A percentile compares a stretch with the other conserved stretches of the same genome.
Evolutionary conservation across 2,113 vertebrate species (phyloP).

Genomic region (Labrus mixtus): DNA sequence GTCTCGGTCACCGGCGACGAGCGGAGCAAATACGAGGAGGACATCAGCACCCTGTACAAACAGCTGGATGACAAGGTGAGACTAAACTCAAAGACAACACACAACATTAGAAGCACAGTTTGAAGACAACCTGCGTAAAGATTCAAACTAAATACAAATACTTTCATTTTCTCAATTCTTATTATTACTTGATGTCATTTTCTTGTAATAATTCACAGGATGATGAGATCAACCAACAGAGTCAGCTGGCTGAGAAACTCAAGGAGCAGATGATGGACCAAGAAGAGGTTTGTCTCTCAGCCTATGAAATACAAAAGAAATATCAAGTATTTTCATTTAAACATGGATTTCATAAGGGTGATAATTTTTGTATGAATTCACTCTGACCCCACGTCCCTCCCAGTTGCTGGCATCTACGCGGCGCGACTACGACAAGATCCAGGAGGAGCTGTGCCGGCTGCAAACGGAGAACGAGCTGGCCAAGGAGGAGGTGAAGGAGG

Average conservation of each 20-base stretch:
- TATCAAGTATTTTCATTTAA: too few species aligned
- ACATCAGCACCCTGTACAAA: slow-evolving; percentile 90
- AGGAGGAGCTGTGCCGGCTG: slow-evolving; percentile 92
- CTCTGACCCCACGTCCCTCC: accelerated
- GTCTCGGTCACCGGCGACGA: slow-evolving; percentile 82
- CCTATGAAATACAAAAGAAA: neutral
- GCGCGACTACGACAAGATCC: slow-evolving; percentile 92
- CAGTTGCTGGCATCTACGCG: slow-evolving; percentile 93
- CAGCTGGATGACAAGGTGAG: slow-evolving; percentile 94
- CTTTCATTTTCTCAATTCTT: too few species aligned
- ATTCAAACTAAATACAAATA: neutral
- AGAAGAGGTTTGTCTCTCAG: slow-evolving; percentile 52
- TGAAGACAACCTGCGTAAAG: too few species aligned
- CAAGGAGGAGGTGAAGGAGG: slow-evolving; percentile 95
- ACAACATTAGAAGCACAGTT: too few species aligned
- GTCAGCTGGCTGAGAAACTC: slow-evolving; percentile 72
- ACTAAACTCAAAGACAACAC: too few species aligned
- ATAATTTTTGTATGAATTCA: too few species aligned
- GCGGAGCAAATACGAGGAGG: slow-evolving; percentile 88
- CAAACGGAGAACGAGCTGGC: slow-evolving; percentile 94
- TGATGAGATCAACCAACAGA: slow-evolving; percentile 76
- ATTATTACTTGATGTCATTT: too few species aligned
- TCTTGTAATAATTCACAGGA: slow-evolving; percentile 50
- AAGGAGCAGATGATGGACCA: slow-evolving; percentile 75
- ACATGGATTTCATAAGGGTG: neutral